phyloP scores from a whole-genome alignment of 2,113 vertebrate genomes.

The Pygathrix nemaeus region DNA sequence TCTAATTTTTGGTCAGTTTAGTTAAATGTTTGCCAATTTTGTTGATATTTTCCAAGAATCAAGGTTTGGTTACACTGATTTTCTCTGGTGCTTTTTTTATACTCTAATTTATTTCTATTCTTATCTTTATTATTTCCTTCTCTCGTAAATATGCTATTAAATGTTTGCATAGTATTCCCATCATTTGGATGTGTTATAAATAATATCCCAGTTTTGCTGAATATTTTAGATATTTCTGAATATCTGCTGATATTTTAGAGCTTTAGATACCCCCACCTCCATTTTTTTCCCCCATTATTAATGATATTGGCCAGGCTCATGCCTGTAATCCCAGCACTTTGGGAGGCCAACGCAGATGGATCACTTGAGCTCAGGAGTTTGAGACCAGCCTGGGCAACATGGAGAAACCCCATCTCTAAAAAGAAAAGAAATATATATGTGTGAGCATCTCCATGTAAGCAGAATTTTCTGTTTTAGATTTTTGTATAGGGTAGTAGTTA shows the following conservation, averaged over 20 bases:
- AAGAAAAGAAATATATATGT: no score
- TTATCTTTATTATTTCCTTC: neutral
- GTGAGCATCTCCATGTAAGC: neutral
- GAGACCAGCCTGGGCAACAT: no score
- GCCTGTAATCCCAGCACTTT: no score
- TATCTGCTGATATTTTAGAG: neutral
- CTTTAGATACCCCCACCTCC: neutral
- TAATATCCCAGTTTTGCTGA: neutral
- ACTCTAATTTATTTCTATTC: neutral
- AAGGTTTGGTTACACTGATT: neutral
- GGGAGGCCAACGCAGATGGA: no score
- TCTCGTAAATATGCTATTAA: neutral
- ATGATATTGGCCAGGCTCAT: neutral
- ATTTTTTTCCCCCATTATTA: neutral
- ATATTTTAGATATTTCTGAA: neutral
- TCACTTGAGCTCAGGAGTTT: no score
- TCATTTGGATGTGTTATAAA: neutral
- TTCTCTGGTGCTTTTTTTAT: neutral
- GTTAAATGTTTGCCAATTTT: neutral
- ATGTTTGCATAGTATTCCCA: neutral
- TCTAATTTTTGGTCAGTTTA: neutral
- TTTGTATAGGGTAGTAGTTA: neutral
- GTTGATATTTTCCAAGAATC: neutral
- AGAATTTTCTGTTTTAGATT: neutral
- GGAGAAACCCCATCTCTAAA: no score